A percentile compares a stretch with the other conserved stretches of the same genome.
Evolutionary conservation across 1,140 invertebrate species (phyloP).

Genomic region (Magallana gigas): DNA sequence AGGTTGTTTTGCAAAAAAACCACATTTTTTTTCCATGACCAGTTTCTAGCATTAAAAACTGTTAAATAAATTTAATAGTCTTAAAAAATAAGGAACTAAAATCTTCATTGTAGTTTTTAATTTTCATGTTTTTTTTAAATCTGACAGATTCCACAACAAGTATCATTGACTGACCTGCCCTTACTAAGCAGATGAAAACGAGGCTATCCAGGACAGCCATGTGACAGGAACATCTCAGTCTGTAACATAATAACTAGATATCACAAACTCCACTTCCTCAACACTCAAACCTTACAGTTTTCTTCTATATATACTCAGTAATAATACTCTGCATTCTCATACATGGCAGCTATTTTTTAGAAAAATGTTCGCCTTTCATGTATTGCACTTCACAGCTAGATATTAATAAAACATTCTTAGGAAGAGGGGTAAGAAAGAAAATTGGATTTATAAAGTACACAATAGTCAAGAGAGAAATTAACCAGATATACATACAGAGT

Average conservation of each 20-base stretch:
- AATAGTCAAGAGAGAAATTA: neutral
- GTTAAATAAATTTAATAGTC: too few relatives aligned
- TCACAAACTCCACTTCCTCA: neutral
- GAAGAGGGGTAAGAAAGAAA: neutral
- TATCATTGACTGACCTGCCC: constrained; percentile 32
- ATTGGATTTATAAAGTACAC: constrained; percentile 26
- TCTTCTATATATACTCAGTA: neutral
- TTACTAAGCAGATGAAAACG: constrained; percentile 6
- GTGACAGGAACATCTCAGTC: constrained; percentile 16
- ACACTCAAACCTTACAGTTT: neutral
- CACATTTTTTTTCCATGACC: too few relatives aligned
- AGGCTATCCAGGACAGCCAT: constrained; percentile 17
- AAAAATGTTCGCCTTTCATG: constrained; percentile 4
- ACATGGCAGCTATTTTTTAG: constrained; percentile 15
- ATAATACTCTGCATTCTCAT: constrained; percentile 1
- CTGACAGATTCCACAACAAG: constrained; percentile 26
- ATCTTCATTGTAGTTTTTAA: neutral
- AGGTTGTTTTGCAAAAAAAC: too few relatives aligned
- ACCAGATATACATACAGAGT: constrained; percentile 19
- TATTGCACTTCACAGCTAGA: constrained; percentile 17
- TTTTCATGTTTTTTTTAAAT: neutral
- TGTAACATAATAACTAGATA: neutral
- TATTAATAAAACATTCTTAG: neutral
- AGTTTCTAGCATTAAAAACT: too few relatives aligned
- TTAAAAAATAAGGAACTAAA: neutral